A percentile compares a stretch with the other conserved stretches of the same genome.
These are phyloP conservation scores for Beroe ovata DNA, from an alignment of 37 sponge, comb jelly and placozoan genomes.

Conservation along the genomic window DNA sequence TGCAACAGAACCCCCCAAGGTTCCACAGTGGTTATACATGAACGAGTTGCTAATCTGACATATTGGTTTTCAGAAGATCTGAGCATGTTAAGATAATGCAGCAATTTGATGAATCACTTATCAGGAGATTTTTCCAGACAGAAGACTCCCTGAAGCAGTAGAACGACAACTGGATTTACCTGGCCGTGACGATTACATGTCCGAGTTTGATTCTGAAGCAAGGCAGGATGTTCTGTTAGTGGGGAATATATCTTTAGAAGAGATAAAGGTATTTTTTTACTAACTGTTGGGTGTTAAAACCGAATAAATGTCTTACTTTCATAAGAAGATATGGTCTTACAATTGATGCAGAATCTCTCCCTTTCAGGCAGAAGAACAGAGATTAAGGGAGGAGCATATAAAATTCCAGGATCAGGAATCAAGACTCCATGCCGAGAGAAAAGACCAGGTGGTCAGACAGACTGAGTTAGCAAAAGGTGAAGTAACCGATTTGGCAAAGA, in stretches of 20 bases:
- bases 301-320: no score
- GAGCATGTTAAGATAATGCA: no score
- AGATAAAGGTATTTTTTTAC: conserved; percentile 55
- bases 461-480: conserved; percentile 63
- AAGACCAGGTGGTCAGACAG: conserved; percentile 50
- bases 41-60: no score
- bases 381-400: conserved; percentile 68
- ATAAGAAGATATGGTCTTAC: no score
- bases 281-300: no score
- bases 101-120: no score
- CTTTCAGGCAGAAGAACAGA: conserved; percentile 66
- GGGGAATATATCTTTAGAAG: conserved; percentile 70
- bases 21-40: no score
- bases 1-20: conserved; percentile 41
- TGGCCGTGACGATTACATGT: conserved; percentile 22
- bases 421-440: conserved; percentile 1
- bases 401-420: conserved; percentile 67
- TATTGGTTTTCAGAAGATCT: no score
- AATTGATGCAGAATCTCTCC: no score
- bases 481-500: conserved; percentile 34
- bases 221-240: conserved; percentile 69
- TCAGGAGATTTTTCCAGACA: conserved; percentile 11
- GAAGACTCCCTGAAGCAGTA: background rate
- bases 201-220: conserved; percentile 65
- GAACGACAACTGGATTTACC: background rate